Evolutionary conservation across 2,797 vertebrate species (phyloP).

Genomic region (Molossus molossus): DNA sequence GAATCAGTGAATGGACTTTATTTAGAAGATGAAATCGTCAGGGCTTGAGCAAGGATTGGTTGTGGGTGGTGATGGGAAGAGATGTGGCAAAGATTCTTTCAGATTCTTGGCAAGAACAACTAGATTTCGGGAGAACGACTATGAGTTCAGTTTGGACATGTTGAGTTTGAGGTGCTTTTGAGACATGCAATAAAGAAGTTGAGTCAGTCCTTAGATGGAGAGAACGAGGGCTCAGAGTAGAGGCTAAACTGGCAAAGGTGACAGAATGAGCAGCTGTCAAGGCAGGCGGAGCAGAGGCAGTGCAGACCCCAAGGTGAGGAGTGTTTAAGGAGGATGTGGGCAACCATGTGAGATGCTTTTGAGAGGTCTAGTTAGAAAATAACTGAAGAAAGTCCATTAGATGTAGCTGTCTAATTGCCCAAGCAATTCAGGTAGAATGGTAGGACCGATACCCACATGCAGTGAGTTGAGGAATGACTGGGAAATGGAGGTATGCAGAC

Average conservation of each 20-base stretch:
- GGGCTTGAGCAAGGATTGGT: neutral
- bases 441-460: neutral
- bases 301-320: neutral
- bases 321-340: neutral
- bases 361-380: neutral
- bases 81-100: neutral
- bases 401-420: neutral
- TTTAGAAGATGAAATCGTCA: conserved; percentile 33
- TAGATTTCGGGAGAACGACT: neutral
- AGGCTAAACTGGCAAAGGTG: neutral
- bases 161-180: conserved; percentile 13
- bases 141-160: neutral
- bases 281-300: neutral
- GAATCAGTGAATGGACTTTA: conserved; percentile 2
- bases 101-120: neutral
- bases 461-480: neutral
- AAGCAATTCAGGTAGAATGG: neutral
- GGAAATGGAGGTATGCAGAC: neutral
- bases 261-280: neutral
- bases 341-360: neutral
- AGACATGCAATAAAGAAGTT: neutral
- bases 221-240: neutral
- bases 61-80: neutral
- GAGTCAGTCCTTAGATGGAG: neutral
- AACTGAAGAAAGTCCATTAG: neutral